phyloP scores from a whole-genome alignment of 2,113 vertebrate genomes.

The Lethenteron camtschaticum region DNA sequence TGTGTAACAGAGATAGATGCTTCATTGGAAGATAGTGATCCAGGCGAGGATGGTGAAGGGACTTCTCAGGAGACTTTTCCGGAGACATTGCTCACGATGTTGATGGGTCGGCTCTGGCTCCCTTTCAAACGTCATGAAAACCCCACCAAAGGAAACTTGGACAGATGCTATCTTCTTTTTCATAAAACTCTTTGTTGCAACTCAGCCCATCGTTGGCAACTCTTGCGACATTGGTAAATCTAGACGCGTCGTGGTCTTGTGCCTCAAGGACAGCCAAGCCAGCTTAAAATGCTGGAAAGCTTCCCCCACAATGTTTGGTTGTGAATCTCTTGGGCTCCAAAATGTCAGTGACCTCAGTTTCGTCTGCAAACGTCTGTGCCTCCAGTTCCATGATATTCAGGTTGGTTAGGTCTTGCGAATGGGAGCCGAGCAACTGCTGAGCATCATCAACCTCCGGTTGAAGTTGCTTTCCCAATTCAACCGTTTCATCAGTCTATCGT shows the following conservation, averaged over 20 bases:
- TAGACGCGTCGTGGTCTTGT: constrained; percentile 1
- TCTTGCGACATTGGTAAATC: constrained; percentile 1
- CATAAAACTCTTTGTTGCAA: constrained; percentile 6
- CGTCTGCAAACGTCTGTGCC: not conserved
- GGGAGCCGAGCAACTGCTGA: constrained; percentile 4
- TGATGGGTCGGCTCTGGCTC: no score
- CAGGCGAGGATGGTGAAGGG: no score
- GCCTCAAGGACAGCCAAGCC: constrained; percentile 2
- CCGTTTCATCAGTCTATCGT: not conserved
- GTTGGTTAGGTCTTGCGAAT: constrained; percentile 7
- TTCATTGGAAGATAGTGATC: no score
- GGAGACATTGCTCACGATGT: no score
- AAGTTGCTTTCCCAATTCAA: not conserved
- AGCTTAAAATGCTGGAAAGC: constrained; percentile 3
- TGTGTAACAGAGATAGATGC: no score
- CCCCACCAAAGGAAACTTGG: not conserved
- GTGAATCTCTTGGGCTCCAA: not conserved
- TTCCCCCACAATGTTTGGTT: constrained; percentile 1
- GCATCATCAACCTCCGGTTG: constrained; percentile 4
- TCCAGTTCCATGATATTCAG: constrained; percentile 6
- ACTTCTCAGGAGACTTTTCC: no score
- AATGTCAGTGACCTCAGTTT: not conserved
- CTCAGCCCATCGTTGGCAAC: not conserved
- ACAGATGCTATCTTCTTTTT: not conserved
- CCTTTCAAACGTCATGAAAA: no score